These are phyloP conservation scores for Desmophyllum pertusum DNA, from an alignment of 92 coral and sea anemone genomes.

Conservation along the genomic window DNA sequence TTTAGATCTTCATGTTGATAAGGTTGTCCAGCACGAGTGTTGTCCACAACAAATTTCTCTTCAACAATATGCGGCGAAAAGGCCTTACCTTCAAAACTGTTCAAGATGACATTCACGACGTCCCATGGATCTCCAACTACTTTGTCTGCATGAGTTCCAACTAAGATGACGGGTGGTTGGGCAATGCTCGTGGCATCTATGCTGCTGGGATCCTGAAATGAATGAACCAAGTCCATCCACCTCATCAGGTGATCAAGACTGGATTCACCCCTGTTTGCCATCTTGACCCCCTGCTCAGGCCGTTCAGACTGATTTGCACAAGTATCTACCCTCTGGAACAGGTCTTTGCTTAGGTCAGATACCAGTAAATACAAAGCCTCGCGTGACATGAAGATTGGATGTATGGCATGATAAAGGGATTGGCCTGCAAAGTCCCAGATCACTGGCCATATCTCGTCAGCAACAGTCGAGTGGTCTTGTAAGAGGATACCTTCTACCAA, in stretches of 20 bases:
- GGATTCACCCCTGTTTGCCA: background rate
- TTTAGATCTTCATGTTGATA: conserved; percentile 29
- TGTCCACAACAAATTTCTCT: conserved; percentile 36
- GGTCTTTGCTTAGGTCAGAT: conserved; percentile 36
- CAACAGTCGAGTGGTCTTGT: background rate
- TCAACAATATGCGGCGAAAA: conserved; percentile 29
- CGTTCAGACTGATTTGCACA: background rate
- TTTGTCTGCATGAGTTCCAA: conserved; percentile 51
- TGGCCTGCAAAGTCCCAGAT: conserved; percentile 57
- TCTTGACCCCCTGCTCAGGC: background rate
- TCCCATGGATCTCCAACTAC: conserved; percentile 43
- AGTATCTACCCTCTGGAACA: conserved; percentile 12
- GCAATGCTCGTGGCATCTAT: background rate
- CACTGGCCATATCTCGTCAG: conserved; percentile 45
- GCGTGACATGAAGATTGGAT: conserved; percentile 48
- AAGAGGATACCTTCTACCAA: conserved; percentile 38
- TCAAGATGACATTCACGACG: conserved; percentile 16
- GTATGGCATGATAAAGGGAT: conserved; percentile 35
- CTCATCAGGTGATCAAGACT: conserved; percentile 39
- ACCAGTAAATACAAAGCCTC: conserved; percentile 38
- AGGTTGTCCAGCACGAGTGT: conserved; percentile 42
- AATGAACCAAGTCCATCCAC: conserved; percentile 55
- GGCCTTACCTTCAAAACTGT: conserved; percentile 32
- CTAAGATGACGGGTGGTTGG: conserved; percentile 49
- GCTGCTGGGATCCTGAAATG: conserved; percentile 10